Evolutionary conservation across 2,888 invertebrate genomes (phyloP).

Genomic region (Kuschelorhynchus macadamiae): DNA sequence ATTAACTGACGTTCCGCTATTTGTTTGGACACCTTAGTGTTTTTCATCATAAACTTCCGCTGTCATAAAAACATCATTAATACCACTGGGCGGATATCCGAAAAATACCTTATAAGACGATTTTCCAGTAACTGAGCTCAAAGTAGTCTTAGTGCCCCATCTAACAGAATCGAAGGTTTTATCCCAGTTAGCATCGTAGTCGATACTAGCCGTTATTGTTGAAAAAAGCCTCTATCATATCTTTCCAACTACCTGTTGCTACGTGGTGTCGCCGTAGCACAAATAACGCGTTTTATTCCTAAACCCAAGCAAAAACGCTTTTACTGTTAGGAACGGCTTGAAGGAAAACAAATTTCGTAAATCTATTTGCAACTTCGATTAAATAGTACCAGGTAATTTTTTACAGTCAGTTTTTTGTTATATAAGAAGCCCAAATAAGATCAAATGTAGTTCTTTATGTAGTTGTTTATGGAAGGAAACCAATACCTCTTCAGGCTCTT

Average conservation of each 20-base stretch:
- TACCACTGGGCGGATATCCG: too few species aligned
- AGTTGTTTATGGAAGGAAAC: constrained; percentile 55
- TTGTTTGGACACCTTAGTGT: not conserved
- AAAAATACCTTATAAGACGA: constrained; percentile 53
- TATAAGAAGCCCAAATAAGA: constrained; percentile 60
- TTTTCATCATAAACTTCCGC: constrained; percentile 36
- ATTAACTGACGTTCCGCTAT: not conserved
- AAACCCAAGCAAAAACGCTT: constrained; percentile 38
- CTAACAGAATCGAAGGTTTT: constrained; percentile 19
- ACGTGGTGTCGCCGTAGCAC: constrained; percentile 54
- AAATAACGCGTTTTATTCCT: constrained; percentile 51
- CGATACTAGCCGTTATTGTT: constrained; percentile 39
- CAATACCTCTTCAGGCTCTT: constrained; percentile 39
- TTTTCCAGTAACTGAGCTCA: constrained; percentile 45
- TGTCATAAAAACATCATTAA: constrained; percentile 47
- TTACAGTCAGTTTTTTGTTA: constrained; percentile 57
- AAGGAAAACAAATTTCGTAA: constrained; percentile 51
- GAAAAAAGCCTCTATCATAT: constrained; percentile 50
- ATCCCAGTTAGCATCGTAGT: constrained; percentile 53
- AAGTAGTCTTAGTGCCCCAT: constrained; percentile 52
- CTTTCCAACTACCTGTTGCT: constrained; percentile 57
- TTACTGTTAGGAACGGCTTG: constrained; percentile 40
- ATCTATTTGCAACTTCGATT: constrained; percentile 52
- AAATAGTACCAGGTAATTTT: constrained; percentile 43
- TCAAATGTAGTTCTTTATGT: constrained; percentile 48